A percentile compares a stretch with the other conserved stretches of the same genome.
Conservation (phyloP, 2,888 invertebrate species). For the Standfussiana lucernea region DNA sequence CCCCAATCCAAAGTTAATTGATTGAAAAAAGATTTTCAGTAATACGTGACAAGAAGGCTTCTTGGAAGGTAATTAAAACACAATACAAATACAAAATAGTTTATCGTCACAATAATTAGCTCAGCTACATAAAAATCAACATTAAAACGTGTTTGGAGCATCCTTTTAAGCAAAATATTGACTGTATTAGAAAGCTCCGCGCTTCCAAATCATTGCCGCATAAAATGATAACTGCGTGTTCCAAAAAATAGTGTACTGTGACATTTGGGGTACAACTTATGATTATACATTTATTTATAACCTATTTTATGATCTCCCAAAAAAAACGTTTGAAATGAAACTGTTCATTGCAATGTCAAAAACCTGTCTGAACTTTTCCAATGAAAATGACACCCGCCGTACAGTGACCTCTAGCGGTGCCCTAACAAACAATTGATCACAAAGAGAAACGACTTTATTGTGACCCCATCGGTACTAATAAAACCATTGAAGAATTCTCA, state of each 20-base stretch:
- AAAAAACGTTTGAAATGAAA: neutral
- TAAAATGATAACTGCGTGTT: too few relatives aligned
- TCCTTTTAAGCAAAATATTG: too few relatives aligned
- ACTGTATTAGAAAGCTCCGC: too few relatives aligned
- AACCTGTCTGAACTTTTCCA: neutral
- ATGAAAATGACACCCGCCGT: constrained; percentile 27
- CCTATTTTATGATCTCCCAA: too few relatives aligned
- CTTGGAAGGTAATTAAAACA: neutral
- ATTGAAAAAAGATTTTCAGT: neutral
- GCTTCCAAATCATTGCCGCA: too few relatives aligned
- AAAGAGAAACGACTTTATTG: constrained; percentile 31
- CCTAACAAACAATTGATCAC: constrained; percentile 53
- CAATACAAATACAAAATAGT: too few relatives aligned
- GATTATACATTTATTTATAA: neutral
- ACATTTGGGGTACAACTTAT: too few relatives aligned
- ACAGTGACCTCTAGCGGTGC: constrained; percentile 28
- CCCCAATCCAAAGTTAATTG: neutral
- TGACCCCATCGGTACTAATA: constrained; percentile 50
- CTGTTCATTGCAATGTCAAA: constrained; percentile 3
- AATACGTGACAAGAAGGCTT: neutral
- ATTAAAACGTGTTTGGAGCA: too few relatives aligned
- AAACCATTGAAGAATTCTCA: constrained; percentile 50
- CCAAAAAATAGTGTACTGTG: too few relatives aligned
- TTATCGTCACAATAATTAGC: too few relatives aligned
- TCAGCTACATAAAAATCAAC: too few relatives aligned